Conservation (phyloP, 1,140 invertebrate genomes). For the Aradophagus sp. region DNA sequence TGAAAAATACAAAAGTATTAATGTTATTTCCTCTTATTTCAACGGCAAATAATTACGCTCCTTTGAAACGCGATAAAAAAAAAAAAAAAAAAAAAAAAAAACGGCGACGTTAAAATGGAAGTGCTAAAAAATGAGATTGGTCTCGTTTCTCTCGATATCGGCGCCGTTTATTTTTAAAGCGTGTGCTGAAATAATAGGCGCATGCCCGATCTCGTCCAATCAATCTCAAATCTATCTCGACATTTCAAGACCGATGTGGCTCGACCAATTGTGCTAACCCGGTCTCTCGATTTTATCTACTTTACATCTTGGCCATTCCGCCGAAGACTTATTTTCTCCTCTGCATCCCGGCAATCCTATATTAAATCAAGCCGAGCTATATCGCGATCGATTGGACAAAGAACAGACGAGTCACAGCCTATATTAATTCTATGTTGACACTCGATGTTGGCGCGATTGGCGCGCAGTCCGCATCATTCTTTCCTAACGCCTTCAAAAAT, state of each 20-base stretch:
- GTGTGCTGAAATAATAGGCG: constrained; percentile 43
- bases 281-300: constrained; percentile 46
- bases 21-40: too few relatives aligned
- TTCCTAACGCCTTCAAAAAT: too few relatives aligned
- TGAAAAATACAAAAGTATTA: too few relatives aligned
- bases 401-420: constrained; percentile 31
- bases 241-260: constrained; percentile 35
- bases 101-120: too few relatives aligned
- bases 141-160: too few relatives aligned
- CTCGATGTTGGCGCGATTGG: constrained; percentile 16
- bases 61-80: too few relatives aligned
- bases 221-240: constrained; percentile 47
- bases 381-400: constrained; percentile 39
- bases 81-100: too few relatives aligned
- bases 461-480: constrained; percentile 8
- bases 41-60: too few relatives aligned
- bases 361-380: constrained; percentile 38
- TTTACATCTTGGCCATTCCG: constrained; percentile 49
- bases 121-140: too few relatives aligned
- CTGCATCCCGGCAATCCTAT: constrained; percentile 34
- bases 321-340: constrained; percentile 49
- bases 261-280: constrained; percentile 40
- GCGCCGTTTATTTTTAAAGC: too few relatives aligned
- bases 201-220: constrained; percentile 46
- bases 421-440: constrained; percentile 45